phyloP scores from a whole-genome alignment of 2,888 invertebrate genomes.

The Slavum lentiscoides region DNA sequence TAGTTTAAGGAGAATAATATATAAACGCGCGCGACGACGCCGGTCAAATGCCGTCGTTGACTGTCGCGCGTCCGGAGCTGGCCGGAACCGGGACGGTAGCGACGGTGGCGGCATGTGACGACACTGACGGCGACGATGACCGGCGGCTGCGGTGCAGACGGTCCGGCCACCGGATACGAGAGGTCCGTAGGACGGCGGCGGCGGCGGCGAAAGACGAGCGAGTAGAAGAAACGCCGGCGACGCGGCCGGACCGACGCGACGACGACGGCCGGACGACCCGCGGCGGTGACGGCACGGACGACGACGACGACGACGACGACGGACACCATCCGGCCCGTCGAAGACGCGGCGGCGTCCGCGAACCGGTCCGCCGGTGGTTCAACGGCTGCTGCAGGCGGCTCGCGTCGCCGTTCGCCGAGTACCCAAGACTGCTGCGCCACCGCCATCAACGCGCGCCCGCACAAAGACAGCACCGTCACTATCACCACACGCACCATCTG shows the following conservation, averaged over 20 bases:
- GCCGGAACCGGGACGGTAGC: background rate
- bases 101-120: background rate
- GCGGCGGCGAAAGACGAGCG: background rate
- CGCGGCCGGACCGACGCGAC: background rate
- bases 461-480: background rate
- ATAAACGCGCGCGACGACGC: background rate
- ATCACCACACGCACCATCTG: constrained; percentile 19
- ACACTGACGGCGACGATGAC: background rate
- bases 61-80: background rate
- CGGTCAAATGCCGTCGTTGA: background rate
- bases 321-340: constrained; percentile 28
- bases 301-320: background rate
- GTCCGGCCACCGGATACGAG: background rate
- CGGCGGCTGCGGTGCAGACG: background rate
- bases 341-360: background rate
- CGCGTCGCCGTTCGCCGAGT: background rate
- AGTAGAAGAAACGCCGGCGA: background rate
- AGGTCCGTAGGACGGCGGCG: background rate
- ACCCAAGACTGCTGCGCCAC: background rate
- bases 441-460: background rate
- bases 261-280: background rate
- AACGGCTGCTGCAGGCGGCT: background rate
- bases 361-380: background rate
- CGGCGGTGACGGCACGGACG: background rate
- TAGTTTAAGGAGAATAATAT: background rate